phyloP scores from a whole-genome alignment of 2,113 vertebrate genomes.

The Microcebus lehilahytsara region DNA sequence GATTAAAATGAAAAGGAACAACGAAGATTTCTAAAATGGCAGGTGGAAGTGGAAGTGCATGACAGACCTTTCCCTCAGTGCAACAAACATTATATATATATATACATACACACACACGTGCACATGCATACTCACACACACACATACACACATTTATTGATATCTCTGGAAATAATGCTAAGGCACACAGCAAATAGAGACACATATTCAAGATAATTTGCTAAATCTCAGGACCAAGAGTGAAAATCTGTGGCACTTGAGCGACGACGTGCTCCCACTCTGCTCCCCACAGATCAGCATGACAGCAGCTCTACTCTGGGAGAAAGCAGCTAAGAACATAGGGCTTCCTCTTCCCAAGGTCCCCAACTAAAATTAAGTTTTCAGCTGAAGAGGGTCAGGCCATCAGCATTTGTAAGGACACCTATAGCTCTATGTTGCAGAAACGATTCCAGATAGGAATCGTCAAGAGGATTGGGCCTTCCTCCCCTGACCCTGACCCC shows the following conservation, averaged over 20 bases:
- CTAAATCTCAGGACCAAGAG: not conserved
- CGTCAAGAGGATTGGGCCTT: not conserved
- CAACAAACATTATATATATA: not conserved
- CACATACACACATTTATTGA: not conserved
- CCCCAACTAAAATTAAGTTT: not conserved
- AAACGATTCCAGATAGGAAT: not conserved
- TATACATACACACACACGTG: too few species aligned
- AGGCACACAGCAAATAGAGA: not conserved
- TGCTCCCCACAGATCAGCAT: fast-evolving
- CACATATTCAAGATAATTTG: not conserved
- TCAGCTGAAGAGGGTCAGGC: not conserved
- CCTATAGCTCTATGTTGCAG: fast-evolving
- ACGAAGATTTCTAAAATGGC: not conserved
- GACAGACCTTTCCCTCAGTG: not conserved
- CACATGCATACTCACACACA: too few species aligned
- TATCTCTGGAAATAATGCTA: not conserved
- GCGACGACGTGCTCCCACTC: fast-evolving
- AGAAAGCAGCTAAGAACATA: not conserved
- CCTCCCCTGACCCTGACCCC: not conserved
- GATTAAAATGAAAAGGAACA: not conserved
- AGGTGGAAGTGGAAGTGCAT: not conserved
- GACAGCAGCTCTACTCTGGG: fast-evolving
- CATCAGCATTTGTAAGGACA: not conserved
- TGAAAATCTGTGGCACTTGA: not conserved
- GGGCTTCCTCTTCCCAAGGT: not conserved